Conservation (phyloP, 2,113 vertebrate species). For the Scartelaos histophorus region DNA sequence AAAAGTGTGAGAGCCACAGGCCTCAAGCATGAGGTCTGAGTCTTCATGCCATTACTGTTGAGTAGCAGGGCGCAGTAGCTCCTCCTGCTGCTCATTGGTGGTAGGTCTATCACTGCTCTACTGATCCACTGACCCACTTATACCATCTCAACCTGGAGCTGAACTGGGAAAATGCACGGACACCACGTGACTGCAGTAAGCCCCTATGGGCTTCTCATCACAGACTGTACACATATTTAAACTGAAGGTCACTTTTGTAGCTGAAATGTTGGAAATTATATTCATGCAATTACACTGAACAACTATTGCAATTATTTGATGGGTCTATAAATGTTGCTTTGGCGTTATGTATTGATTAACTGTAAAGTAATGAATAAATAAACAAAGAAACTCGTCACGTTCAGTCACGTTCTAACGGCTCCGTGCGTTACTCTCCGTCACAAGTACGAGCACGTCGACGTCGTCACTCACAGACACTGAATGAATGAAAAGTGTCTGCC, state of each 20-base stretch:
- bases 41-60: no score
- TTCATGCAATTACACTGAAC: background rate
- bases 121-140: slow-evolving; percentile 74
- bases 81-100: slow-evolving; percentile 40
- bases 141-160: background rate
- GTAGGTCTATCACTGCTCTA: slow-evolving; percentile 48
- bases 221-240: background rate
- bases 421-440: background rate
- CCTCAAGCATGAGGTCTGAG: no score
- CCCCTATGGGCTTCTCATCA: background rate
- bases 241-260: no score
- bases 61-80: background rate
- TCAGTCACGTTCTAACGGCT: background rate
- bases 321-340: background rate
- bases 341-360: background rate
- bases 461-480: background rate
- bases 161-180: background rate
- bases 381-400: background rate
- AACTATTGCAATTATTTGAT: background rate
- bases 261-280: background rate
- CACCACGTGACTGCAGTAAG: slow-evolving; percentile 36
- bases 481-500: background rate
- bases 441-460: background rate
- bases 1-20: no score
- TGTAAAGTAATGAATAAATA: background rate